Conservation (phyloP, 2,113 vertebrate species). For the Lates calcarifer region DNA sequence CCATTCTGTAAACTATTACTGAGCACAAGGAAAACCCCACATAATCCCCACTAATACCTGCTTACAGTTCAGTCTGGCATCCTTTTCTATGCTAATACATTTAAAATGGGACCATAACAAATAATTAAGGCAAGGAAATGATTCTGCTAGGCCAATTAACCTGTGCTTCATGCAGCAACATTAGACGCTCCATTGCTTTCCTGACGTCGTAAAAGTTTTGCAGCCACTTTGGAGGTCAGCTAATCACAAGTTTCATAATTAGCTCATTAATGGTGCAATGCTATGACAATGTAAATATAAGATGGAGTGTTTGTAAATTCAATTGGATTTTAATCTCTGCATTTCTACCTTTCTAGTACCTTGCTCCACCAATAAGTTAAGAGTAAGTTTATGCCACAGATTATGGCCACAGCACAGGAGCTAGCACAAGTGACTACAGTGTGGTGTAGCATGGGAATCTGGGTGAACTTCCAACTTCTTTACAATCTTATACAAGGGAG, state of each 20-base stretch:
- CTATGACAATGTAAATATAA: slow-evolving; percentile 34
- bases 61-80: slow-evolving; percentile 63
- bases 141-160: slow-evolving; percentile 71
- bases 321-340: slow-evolving; percentile 18
- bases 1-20: slow-evolving; percentile 54
- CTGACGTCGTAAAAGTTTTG: slow-evolving; percentile 46
- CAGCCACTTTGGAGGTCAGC: slow-evolving; percentile 58
- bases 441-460: background rate
- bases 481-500: background rate
- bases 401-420: slow-evolving; percentile 5
- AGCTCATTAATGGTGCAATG: slow-evolving; percentile 41
- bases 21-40: slow-evolving; percentile 47
- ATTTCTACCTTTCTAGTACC: slow-evolving; percentile 11
- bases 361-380: slow-evolving; percentile 26
- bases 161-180: slow-evolving; percentile 53
- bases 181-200: slow-evolving; percentile 55
- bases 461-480: background rate
- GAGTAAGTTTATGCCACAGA: slow-evolving; percentile 7
- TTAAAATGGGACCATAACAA: slow-evolving; percentile 71
- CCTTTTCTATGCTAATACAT: slow-evolving; percentile 64
- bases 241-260: slow-evolving; percentile 59
- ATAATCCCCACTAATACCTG: slow-evolving; percentile 71
- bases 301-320: slow-evolving; percentile 20
- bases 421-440: background rate
- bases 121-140: slow-evolving; percentile 71